Base-by-base conservation (phyloP, 2,113 vertebrate genomes). In the Probosciger aterrimus region DNA sequence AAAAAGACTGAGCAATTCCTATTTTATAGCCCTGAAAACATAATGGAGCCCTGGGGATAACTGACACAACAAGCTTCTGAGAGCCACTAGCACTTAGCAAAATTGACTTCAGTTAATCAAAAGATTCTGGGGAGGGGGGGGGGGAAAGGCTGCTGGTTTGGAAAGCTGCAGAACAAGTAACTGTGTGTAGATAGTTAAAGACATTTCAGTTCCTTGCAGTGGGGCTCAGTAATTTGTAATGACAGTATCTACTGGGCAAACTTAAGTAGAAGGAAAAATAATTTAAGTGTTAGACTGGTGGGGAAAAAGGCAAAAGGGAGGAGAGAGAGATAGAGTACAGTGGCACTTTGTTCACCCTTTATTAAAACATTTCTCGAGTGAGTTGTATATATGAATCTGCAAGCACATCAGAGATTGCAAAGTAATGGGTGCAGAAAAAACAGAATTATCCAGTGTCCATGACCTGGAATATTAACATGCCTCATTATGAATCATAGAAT, bases 51-150 rank as follows among this genome's bases (percentile, higher is more conserved):
- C 85, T 87, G 52, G 96, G 92, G 92, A 97, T 81, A 82, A 78
- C 63, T 93, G 95, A 39, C 70, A 95, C 67, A 95, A 94, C 75
- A 90, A 92, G 95, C 88, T 96, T 94, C 92, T 96, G 65, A 95
- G 93, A 95, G 94, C 77, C 79, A 82, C 86, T 91, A 92, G 96
- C 96, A 97, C 97, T 97, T 97, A 96, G 95, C 89, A 95, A 95
- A 97, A 96, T 95, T 97, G 96, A 92, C 96, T 96, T 96, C 94
- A 91, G 95, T 89, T 97, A 94, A 96, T 97, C 90, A 95, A 71
- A 94, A 95, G 65, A 82, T 92, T 94, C 90, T 95, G 53, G 64
- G 14, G 41, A 5, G 16, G 9, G 1, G 1, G 1, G 8, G 7
- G 16, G 44, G 13, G 69, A 49, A 70, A 76, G 91, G 41, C 44